Conservation (phyloP, 2,113 vertebrate genomes). For the Salminus brasiliensis region DNA sequence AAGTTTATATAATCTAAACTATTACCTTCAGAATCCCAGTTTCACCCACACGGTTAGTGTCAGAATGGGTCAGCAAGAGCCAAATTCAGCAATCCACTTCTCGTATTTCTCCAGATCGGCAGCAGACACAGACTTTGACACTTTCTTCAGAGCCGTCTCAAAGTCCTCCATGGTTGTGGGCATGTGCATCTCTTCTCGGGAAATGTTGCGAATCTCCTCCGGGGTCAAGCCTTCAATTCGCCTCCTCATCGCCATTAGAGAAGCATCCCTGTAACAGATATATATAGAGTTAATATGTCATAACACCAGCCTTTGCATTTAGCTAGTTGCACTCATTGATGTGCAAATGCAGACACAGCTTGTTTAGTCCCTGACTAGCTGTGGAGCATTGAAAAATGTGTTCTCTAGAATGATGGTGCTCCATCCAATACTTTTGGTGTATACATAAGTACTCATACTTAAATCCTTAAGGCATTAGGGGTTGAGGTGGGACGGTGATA, state of each 20-base stretch:
- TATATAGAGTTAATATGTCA: background rate
- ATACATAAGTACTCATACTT: too few relatives aligned
- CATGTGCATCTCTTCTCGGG: slow-evolving; percentile 98
- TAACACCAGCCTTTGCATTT: too few relatives aligned
- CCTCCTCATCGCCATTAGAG: slow-evolving; percentile 97
- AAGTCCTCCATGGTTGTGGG: slow-evolving; percentile 99
- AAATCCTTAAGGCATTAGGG: too few relatives aligned
- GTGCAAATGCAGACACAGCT: too few relatives aligned
- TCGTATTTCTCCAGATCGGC: slow-evolving; percentile 95
- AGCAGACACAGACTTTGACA: slow-evolving; percentile 95
- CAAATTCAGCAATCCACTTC: slow-evolving; percentile 97
- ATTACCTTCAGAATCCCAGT: too few relatives aligned
- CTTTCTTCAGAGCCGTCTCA: slow-evolving; percentile 91
- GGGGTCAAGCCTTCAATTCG: slow-evolving; percentile 95
- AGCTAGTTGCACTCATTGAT: too few relatives aligned
- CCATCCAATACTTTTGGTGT: too few relatives aligned
- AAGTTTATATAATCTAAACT: background rate
- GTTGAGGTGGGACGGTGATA: too few relatives aligned
- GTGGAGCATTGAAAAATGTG: too few relatives aligned
- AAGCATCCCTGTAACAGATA: slow-evolving; percentile 84
- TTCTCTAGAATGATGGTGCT: too few relatives aligned
- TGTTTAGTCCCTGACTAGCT: too few relatives aligned
- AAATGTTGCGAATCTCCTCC: slow-evolving; percentile 96
- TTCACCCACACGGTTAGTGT: background rate
- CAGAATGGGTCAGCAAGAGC: slow-evolving; percentile 83